Conservation (phyloP, 2,797 vertebrate genomes). For the Thunnus albacares region DNA sequence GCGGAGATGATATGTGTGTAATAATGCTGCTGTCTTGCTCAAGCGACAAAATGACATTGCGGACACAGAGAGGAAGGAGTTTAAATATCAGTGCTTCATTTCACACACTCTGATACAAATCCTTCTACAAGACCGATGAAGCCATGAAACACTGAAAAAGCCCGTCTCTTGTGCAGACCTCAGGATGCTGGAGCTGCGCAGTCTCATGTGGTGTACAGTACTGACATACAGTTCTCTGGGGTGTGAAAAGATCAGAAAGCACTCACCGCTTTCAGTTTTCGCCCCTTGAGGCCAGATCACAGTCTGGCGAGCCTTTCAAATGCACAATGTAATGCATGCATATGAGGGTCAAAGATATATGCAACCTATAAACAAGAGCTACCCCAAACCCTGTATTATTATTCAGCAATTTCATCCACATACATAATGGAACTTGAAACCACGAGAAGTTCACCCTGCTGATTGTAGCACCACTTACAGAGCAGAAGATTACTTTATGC, state of each 20-base stretch:
- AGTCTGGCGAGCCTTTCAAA: conserved; percentile 12
- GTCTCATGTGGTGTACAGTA: background rate
- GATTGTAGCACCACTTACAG: conserved; percentile 16
- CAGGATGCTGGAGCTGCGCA: background rate
- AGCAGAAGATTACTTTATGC: conserved; percentile 27
- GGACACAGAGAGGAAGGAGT: background rate
- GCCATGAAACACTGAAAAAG: background rate
- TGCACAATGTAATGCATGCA: background rate
- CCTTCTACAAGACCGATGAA: background rate
- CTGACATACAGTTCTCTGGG: background rate
- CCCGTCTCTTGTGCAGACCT: conserved; percentile 4
- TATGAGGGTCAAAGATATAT: conserved; percentile 19
- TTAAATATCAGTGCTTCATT: background rate
- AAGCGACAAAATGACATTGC: background rate
- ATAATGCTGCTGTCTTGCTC: conserved; percentile 14
- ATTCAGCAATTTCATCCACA: conserved; percentile 12
- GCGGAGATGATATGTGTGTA: background rate
- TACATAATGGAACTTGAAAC: background rate
- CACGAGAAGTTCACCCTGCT: conserved; percentile 2
- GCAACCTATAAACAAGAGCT: conserved; percentile 10
- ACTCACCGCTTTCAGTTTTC: conserved; percentile 32
- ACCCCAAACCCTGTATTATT: background rate
- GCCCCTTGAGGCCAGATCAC: conserved; percentile 15
- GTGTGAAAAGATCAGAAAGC: background rate
- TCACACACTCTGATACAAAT: background rate